Evolutionary conservation across 2,888 invertebrate genomes (phyloP).

Genomic region (Theodoxus fluviatilis): DNA sequence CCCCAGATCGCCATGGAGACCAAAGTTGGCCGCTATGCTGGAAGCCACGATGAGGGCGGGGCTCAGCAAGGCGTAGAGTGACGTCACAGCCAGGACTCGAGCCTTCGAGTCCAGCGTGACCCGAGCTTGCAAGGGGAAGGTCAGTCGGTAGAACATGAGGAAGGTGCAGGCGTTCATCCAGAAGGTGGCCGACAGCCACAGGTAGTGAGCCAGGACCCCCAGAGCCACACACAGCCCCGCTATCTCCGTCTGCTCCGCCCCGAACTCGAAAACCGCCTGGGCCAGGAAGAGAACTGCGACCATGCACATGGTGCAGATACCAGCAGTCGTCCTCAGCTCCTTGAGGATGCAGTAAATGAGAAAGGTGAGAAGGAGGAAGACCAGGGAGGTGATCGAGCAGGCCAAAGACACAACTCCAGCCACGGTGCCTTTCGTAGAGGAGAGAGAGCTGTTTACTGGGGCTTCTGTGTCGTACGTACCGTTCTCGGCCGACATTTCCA

Average conservation of each 20-base stretch:
- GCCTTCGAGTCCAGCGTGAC: too few relatives aligned
- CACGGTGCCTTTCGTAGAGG: too few relatives aligned
- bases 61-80: neutral
- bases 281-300: slow-evolving; percentile 33
- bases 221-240: slow-evolving; percentile 30
- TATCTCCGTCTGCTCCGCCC: slow-evolving; percentile 23
- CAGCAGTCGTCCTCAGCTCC: slow-evolving; percentile 37
- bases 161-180: slow-evolving; percentile 40
- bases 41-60: neutral
- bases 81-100: too few relatives aligned
- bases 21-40: neutral
- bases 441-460: too few relatives aligned
- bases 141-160: slow-evolving; percentile 41
- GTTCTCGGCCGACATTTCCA: too few relatives aligned
- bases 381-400: slow-evolving; percentile 29
- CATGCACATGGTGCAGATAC: slow-evolving; percentile 39
- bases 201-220: slow-evolving; percentile 36
- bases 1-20: neutral
- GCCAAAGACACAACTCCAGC: slow-evolving; percentile 30
- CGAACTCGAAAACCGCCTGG: slow-evolving; percentile 33
- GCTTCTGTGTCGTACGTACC: too few relatives aligned
- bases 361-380: slow-evolving; percentile 33
- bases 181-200: slow-evolving; percentile 35
- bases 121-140: slow-evolving; percentile 26
- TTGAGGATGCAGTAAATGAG: slow-evolving; percentile 34